phyloP scores from a whole-genome alignment of 2,113 vertebrate species.

The Ramphastos sulfuratus region DNA sequence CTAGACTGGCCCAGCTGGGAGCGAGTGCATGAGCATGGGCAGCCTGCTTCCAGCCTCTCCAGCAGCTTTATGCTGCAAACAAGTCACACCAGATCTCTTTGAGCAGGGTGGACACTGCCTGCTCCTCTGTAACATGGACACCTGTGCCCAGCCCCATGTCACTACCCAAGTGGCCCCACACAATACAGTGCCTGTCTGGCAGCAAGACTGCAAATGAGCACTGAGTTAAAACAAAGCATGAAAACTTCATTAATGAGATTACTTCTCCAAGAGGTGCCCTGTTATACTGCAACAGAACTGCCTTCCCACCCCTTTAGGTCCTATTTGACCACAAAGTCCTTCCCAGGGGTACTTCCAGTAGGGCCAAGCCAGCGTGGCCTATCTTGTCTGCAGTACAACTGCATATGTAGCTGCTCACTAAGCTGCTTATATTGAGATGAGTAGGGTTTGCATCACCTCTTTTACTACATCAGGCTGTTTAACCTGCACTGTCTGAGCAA shows the following conservation, averaged over 20 bases:
- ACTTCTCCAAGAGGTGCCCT: neutral
- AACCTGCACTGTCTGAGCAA: neutral
- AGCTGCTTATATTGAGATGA: neutral
- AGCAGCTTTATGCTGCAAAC: neutral
- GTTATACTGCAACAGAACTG: neutral
- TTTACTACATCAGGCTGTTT: neutral
- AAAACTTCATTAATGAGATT: neutral
- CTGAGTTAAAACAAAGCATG: neutral
- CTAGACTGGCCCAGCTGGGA: neutral
- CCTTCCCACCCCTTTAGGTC: neutral
- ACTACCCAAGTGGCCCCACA: rapidly evolving
- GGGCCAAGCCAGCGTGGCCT: neutral
- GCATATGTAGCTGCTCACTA: neutral
- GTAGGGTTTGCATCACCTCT: neutral
- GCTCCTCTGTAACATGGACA: neutral
- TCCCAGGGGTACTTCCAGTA: neutral
- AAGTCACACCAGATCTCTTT: neutral
- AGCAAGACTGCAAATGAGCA: neutral
- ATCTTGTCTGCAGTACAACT: neutral
- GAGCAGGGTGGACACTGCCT: neutral
- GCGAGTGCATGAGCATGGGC: rapidly evolving
- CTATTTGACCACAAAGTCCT: neutral
- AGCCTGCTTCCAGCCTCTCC: neutral
- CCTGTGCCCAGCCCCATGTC: rapidly evolving
- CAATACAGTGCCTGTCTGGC: neutral